Evolutionary conservation across 2,888 invertebrate genomes (phyloP), one percentile per base, ranked within the genome.

Genomic region (Eupeodes latifasciatus): DNA sequence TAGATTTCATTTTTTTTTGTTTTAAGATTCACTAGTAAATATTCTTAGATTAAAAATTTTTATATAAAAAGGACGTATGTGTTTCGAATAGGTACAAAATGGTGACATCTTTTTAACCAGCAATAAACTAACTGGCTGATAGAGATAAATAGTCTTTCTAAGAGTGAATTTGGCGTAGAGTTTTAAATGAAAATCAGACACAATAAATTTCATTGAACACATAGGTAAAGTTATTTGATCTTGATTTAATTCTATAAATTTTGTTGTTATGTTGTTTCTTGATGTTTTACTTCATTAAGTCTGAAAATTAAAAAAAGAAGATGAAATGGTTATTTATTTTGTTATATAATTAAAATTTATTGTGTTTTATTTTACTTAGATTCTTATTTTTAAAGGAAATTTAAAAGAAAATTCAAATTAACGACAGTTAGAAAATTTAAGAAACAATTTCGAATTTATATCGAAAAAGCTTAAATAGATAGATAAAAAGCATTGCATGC

Each of bases 11-110:
- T 40, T 55, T n/a, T 47, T 40, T 1, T 27, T 67, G 11, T 62
- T 40, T 88, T 85, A 88, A 85, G 77, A 81, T 81, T 88, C 81
- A 78, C 59, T 81, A 84, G 89, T 89, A 89, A 89, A 90, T 90
- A 90, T 89, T 85, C 86, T 87, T 82, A 89, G 81, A 87, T 78
- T 90, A 89, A 84, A 89, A 85, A 55, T 79, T 85, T 89, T 85
- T 81, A 90, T 90, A 80, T 89, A 85, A 89, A 90, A 78, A 88
- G 91, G 90, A 90, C 91, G 91, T 90, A 90, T 91, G 89, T 87
- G 90, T 90, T 90, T 90, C 89, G 81, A 89, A 89, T 86, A 91
- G 91, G 91, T 91, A 91, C 91, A 89, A 89, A 90, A 88, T 89
- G 85, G 90, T 81, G 89, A 88, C 90, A 90, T 90, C 86, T 89